phyloP scores from a whole-genome alignment of 1,140 invertebrate species.

The Zelostemma sp. region DNA sequence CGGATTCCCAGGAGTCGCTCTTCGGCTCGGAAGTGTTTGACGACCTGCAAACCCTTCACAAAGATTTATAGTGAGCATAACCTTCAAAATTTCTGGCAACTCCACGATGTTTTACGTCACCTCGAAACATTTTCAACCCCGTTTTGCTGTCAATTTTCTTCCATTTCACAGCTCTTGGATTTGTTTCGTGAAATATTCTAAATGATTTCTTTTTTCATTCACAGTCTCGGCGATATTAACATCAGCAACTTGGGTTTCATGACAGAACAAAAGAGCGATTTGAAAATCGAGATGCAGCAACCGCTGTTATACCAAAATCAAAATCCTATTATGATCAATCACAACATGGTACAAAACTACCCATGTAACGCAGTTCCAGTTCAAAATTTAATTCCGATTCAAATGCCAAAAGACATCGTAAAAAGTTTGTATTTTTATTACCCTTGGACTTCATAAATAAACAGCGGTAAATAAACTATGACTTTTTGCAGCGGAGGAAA shows the following conservation, averaged over 20 bases:
- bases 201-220: conserved; percentile 2
- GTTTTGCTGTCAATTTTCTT: too few relatives aligned
- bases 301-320: conserved; percentile 11
- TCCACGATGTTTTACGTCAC: not conserved
- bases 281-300: conserved; percentile 17
- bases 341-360: too few relatives aligned
- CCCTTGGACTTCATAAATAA: too few relatives aligned
- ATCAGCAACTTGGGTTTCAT: not conserved
- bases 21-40: conserved; percentile 19
- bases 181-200: not conserved
- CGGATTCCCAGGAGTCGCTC: conserved; percentile 47
- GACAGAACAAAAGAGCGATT: conserved; percentile 14
- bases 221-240: not conserved
- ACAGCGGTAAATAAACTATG: too few relatives aligned
- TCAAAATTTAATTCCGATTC: too few relatives aligned
- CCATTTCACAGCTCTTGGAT: too few relatives aligned
- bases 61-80: not conserved
- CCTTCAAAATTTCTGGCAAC: not conserved
- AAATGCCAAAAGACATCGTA: too few relatives aligned
- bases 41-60: conserved; percentile 10
- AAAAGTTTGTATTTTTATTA: too few relatives aligned
- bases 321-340: too few relatives aligned
- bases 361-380: too few relatives aligned
- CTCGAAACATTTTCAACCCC: not conserved
- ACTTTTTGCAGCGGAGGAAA: too few relatives aligned